A percentile compares a stretch with the other conserved stretches of the same genome.
phyloP scores from a whole-genome alignment of 1,140 invertebrate genomes.

The Euura saliciscinereae region DNA sequence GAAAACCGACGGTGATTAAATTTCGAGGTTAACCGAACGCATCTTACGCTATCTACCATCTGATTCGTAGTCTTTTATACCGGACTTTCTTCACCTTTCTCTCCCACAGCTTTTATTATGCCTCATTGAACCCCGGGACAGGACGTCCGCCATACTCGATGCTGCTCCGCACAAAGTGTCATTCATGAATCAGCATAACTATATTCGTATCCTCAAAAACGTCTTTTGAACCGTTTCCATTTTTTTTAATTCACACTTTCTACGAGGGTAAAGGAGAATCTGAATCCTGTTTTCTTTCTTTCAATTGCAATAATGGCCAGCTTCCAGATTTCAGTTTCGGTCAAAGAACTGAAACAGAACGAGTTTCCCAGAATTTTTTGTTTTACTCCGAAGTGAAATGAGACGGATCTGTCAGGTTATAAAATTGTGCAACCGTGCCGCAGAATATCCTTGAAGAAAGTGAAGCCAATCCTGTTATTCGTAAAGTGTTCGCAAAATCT shows the following conservation, averaged over 20 bases:
- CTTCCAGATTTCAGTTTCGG: too few species aligned
- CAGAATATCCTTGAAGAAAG: not conserved
- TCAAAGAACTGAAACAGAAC: too few species aligned
- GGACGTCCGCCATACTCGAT: too few species aligned
- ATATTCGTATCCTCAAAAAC: too few species aligned
- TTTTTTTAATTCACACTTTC: too few species aligned
- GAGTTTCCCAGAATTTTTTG: too few species aligned
- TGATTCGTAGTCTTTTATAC: not conserved
- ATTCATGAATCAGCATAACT: too few species aligned
- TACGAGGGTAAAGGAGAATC: too few species aligned
- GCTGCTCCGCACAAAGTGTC: too few species aligned
- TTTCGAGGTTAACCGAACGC: not conserved
- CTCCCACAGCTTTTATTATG: not conserved
- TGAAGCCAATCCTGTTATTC: not conserved
- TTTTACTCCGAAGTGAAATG: not conserved
- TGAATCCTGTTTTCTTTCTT: too few species aligned
- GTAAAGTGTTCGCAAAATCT: not conserved
- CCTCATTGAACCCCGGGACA: not conserved
- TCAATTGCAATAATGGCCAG: too few species aligned
- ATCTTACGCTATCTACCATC: constrained; percentile 2
- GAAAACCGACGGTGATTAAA: not conserved
- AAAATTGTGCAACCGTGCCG: not conserved
- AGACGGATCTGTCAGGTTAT: not conserved
- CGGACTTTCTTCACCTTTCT: not conserved
- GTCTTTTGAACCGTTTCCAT: too few species aligned